Conservation (phyloP, 64 coral and sea anemone species). For the Stichodactyla helianthus region DNA sequence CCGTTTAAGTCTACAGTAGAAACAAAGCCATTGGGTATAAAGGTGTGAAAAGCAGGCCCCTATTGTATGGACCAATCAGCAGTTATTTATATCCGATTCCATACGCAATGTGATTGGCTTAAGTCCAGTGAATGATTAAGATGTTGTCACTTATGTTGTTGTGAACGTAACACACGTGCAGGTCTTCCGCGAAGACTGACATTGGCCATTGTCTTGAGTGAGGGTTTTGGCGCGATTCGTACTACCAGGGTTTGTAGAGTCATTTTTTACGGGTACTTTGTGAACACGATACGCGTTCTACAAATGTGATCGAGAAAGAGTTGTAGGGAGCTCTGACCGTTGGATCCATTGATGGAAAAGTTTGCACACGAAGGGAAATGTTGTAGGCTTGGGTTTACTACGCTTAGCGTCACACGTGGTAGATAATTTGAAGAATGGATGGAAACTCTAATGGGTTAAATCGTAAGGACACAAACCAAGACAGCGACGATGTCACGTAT, state of each 20-base stretch:
- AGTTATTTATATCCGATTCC: conserved; percentile 82
- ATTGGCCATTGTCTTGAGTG: conserved; percentile 68
- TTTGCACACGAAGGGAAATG: not conserved
- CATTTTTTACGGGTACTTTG: conserved; percentile 18
- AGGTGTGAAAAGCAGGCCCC: conserved; percentile 77
- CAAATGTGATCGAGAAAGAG: conserved; percentile 20
- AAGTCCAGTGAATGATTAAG: conserved; percentile 20
- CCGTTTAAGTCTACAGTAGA: conserved; percentile 96
- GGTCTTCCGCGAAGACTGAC: conserved; percentile 55
- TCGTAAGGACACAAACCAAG: not conserved
- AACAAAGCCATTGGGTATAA: conserved; percentile 83
- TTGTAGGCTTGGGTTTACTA: conserved; percentile 17
- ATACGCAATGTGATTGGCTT: conserved; percentile 72
- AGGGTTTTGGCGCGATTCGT: conserved; percentile 87
- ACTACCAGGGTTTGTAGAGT: conserved; percentile 24
- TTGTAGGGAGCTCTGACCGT: conserved; percentile 3
- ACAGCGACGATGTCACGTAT: not conserved
- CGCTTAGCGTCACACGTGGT: conserved; percentile 55
- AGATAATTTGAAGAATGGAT: conserved; percentile 33
- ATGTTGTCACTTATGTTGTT: conserved; percentile 81
- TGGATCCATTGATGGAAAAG: conserved; percentile 12
- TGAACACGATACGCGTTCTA: not conserved
- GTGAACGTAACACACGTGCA: conserved; percentile 78
- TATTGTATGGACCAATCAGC: conserved; percentile 93
- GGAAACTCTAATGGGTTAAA: conserved; percentile 11